Evolutionary conservation across 2,888 invertebrate species (phyloP).

Genomic region (Polymixis lichenea): DNA sequence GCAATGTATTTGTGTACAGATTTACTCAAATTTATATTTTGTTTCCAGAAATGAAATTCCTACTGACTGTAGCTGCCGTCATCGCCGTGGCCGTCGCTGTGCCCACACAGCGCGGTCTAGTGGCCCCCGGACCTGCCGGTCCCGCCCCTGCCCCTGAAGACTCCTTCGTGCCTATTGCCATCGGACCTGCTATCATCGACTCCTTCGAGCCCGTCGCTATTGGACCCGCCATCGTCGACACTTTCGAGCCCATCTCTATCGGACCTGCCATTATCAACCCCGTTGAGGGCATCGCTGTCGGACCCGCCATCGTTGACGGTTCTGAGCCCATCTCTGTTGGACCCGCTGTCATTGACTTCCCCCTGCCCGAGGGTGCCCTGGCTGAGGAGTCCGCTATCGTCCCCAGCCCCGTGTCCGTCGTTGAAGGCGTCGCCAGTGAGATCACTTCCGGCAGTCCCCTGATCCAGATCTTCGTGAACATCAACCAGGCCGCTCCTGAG

Average conservation of each 20-base stretch:
- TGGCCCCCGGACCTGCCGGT: constrained; percentile 52
- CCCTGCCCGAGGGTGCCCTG: constrained; percentile 49
- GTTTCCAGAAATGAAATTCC: constrained; percentile 60
- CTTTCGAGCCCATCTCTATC: constrained; percentile 32
- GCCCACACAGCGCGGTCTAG: constrained; percentile 57
- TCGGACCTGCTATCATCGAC: constrained; percentile 66
- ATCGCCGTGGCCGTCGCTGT: constrained; percentile 60
- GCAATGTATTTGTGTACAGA: neutral
- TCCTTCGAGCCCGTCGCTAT: constrained; percentile 75
- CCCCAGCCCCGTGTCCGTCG: constrained; percentile 27
- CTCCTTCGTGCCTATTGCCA: constrained; percentile 47
- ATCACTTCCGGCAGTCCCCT: constrained; percentile 63
- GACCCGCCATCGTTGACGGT: constrained; percentile 52
- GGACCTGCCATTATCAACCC: constrained; percentile 62
- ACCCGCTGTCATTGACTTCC: constrained; percentile 58
- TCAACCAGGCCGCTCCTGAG: constrained; percentile 55
- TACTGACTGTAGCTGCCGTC: constrained; percentile 53
- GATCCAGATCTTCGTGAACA: constrained; percentile 71
- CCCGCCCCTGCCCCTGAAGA: constrained; percentile 42
- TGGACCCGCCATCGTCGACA: constrained; percentile 58
- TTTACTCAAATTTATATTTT: constrained; percentile 26
- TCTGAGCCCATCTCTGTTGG: constrained; percentile 36
- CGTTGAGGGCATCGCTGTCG: constrained; percentile 41
- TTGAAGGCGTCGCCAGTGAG: too few relatives aligned
- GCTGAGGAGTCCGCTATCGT: constrained; percentile 27